phyloP scores from a whole-genome alignment of 2,797 vertebrate species.

The Pampus argenteus region DNA sequence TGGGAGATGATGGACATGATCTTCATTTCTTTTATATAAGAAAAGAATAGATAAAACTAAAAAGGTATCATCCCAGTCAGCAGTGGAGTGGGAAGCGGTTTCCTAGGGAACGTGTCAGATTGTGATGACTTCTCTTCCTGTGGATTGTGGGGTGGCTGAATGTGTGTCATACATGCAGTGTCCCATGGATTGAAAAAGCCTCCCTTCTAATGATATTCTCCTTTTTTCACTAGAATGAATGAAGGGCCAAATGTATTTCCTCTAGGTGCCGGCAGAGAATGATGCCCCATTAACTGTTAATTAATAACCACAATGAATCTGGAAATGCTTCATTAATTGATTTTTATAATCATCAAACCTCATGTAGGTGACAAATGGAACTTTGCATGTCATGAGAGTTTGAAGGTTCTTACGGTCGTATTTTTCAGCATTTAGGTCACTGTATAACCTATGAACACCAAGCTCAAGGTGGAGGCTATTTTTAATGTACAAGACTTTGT shows the following conservation, averaged over 20 bases:
- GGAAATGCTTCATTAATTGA: neutral
- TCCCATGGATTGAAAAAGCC: conserved; percentile 31
- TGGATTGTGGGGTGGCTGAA: conserved; percentile 58
- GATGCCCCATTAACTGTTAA: neutral
- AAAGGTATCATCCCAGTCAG: conserved; percentile 24
- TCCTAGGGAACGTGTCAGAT: conserved; percentile 71
- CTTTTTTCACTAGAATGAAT: conserved; percentile 16
- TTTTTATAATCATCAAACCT: conserved; percentile 8
- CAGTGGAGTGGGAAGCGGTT: conserved; percentile 66
- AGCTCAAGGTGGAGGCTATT: conserved; percentile 27
- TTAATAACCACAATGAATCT: conserved; percentile 2
- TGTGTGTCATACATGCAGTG: conserved; percentile 41
- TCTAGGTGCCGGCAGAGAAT: neutral
- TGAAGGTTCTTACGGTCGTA: neutral
- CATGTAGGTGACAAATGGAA: neutral
- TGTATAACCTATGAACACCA: conserved; percentile 4
- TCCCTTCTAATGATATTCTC: neutral
- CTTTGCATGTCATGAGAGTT: neutral
- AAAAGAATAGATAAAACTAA: conserved; percentile 34
- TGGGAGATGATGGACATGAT: conserved; percentile 23
- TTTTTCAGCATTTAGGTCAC: conserved; percentile 11
- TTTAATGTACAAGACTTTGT: conserved; percentile 13
- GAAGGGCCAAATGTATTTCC: conserved; percentile 19
- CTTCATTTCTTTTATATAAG: conserved; percentile 38
- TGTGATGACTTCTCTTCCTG: conserved; percentile 63